Conservation (phyloP, 2,797 vertebrate species). For the Neopelma chrysocephalum region DNA sequence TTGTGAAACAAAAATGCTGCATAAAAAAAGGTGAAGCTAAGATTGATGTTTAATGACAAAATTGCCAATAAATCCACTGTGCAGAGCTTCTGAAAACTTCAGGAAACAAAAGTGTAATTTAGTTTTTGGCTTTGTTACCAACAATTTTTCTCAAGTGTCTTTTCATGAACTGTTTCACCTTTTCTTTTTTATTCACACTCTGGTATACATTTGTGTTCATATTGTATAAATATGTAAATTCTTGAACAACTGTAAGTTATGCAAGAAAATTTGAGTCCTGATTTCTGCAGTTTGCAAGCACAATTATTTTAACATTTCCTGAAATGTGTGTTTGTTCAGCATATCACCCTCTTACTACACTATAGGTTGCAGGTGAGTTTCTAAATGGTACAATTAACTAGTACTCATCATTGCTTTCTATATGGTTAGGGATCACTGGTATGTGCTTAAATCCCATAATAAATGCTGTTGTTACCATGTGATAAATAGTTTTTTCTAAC, state of each 20-base stretch:
- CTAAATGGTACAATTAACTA: not conserved
- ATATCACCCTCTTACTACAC: not conserved
- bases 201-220: not conserved
- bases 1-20: not conserved
- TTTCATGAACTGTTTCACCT: not conserved
- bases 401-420: not conserved
- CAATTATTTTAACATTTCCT: not conserved
- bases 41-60: not conserved
- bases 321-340: not conserved
- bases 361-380: not conserved
- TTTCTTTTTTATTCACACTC: not conserved
- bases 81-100: not conserved
- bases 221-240: not conserved
- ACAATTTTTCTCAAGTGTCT: not conserved
- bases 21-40: not conserved
- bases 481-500: not conserved
- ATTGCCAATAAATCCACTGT: not conserved
- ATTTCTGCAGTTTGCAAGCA: not conserved
- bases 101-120: not conserved
- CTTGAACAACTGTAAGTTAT: not conserved
- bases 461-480: not conserved
- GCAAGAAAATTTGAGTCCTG: not conserved
- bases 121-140: not conserved
- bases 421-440: not conserved
- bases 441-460: not conserved